phyloP scores from a whole-genome alignment of 30 jellyfish, hydroid and myxozoan genomes.

The Euphysa ruthae region DNA sequence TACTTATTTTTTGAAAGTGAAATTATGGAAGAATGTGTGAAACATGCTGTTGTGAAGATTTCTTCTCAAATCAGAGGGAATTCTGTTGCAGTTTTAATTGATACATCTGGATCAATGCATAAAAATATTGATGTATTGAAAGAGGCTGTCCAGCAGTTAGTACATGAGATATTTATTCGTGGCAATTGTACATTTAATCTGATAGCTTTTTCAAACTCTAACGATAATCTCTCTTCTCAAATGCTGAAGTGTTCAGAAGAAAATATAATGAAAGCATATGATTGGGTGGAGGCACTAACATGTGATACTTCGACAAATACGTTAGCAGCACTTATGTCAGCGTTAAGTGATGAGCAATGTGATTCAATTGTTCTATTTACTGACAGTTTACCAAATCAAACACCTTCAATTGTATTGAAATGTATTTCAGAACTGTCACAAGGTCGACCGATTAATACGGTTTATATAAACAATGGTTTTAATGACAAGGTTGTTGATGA shows the following conservation, averaged over 20 bases:
- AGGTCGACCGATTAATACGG: conserved; percentile 42
- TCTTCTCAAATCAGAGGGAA: conserved; percentile 26
- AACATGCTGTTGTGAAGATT: neutral
- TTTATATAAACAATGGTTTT: conserved; percentile 31
- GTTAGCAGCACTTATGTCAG: conserved; percentile 44
- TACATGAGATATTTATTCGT: conserved; percentile 8
- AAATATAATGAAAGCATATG: conserved; percentile 31
- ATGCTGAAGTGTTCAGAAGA: conserved; percentile 44
- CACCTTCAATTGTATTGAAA: conserved; percentile 38
- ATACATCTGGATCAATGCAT: conserved; percentile 65
- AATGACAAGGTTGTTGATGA: conserved; percentile 32
- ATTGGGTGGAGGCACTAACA: conserved; percentile 45
- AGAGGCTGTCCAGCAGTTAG: conserved; percentile 23
- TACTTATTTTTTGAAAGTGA: too few species aligned
- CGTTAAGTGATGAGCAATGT: conserved; percentile 31
- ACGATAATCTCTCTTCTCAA: conserved; percentile 33
- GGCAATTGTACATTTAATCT: conserved; percentile 43
- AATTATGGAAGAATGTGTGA: too few species aligned
- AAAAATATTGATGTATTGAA: conserved; percentile 23
- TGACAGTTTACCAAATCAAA: conserved; percentile 55
- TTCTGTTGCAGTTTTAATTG: conserved; percentile 43
- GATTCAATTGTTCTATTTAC: conserved; percentile 48
- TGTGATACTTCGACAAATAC: conserved; percentile 47
- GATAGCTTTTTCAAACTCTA: conserved; percentile 42
- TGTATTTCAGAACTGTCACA: conserved; percentile 14